A percentile compares a stretch with the other conserved stretches of the same genome.
Conservation (phyloP, 92 coral and sea anemone species). For the Epizoanthus stellaris region DNA sequence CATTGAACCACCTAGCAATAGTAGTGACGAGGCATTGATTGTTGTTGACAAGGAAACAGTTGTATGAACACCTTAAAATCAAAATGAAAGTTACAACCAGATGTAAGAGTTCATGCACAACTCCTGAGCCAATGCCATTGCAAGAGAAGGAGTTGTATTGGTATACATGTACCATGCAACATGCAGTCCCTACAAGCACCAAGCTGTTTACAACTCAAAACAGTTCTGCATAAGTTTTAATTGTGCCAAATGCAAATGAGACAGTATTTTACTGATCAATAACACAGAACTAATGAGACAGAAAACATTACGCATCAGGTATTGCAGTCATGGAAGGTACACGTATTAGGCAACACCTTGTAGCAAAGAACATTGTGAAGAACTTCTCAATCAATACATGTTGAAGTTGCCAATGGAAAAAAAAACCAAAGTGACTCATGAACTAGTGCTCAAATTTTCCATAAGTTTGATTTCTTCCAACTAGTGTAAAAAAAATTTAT, state of each 20-base stretch:
- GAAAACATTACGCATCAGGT: no score
- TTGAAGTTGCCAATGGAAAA: no score
- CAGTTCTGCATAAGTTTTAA: not conserved
- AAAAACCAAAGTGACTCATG: no score
- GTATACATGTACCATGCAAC: not conserved
- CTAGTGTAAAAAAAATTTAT: no score
- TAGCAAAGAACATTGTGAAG: no score
- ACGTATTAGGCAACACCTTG: no score
- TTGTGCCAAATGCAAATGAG: not conserved
- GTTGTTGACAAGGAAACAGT: slow-evolving; percentile 68
- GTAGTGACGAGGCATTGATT: slow-evolving; percentile 15
- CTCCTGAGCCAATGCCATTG: not conserved
- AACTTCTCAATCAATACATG: no score
- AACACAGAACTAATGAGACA: no score
- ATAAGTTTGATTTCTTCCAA: no score
- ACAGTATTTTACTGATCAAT: not conserved
- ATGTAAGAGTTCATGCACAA: not conserved
- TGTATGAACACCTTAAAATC: slow-evolving; percentile 27
- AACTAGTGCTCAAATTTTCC: no score
- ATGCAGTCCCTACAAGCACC: not conserved
- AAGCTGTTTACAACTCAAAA: not conserved
- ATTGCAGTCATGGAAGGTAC: no score
- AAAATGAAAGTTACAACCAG: not conserved
- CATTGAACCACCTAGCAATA: slow-evolving; percentile 25
- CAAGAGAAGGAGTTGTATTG: no score